phyloP scores from a whole-genome alignment of 1,140 invertebrate species.

The Tachypleus tridentatus region DNA sequence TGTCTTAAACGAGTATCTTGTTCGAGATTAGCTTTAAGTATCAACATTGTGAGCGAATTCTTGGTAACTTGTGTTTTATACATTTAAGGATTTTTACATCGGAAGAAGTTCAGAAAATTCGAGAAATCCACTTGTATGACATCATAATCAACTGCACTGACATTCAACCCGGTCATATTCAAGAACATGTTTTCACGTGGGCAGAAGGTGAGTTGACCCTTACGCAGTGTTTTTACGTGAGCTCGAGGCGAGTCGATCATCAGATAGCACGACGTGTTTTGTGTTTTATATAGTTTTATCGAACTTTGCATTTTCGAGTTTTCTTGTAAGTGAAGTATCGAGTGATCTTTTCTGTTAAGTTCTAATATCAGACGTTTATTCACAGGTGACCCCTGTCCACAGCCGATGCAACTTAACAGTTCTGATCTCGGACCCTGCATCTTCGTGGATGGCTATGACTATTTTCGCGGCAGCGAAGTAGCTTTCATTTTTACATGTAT shows the following conservation, averaged over 20 bases:
- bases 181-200: constrained; percentile 64
- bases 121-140: constrained; percentile 70
- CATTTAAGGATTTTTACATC: constrained; percentile 61
- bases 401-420: constrained; percentile 76
- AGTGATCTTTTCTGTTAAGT: too few relatives aligned
- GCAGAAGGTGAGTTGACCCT: constrained; percentile 26
- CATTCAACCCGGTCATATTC: constrained; percentile 58
- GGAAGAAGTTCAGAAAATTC: constrained; percentile 72
- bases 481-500: constrained; percentile 91
- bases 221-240: too few relatives aligned
- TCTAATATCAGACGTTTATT: too few relatives aligned
- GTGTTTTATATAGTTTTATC: too few relatives aligned
- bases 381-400: constrained; percentile 65
- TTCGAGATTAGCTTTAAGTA: too few relatives aligned
- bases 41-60: too few relatives aligned
- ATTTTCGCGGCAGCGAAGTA: constrained; percentile 87
- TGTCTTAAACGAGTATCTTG: too few relatives aligned
- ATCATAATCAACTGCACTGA: constrained; percentile 74
- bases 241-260: too few relatives aligned
- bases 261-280: too few relatives aligned
- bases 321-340: too few relatives aligned
- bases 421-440: constrained; percentile 71
- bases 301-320: too few relatives aligned
- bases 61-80: not conserved
- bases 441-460: constrained; percentile 81